Percentiles rank a stretch among this genome's conserved stretches.
Evolutionary conservation across 1,140 invertebrate species (phyloP).

Genomic region (Popillia japonica): DNA sequence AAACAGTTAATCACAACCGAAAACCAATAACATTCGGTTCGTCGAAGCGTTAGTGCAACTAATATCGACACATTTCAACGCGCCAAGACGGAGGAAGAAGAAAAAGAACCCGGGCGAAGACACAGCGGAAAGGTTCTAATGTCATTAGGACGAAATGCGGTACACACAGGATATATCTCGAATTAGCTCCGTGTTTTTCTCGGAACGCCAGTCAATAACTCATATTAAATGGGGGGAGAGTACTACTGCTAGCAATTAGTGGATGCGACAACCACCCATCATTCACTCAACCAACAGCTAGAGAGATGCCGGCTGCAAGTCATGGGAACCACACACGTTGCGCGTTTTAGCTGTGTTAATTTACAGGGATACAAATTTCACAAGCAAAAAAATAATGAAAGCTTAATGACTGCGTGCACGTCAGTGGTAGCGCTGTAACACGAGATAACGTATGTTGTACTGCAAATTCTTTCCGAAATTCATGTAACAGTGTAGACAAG

Average conservation of each 20-base stretch:
- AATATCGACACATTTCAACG: slow-evolving; percentile 26
- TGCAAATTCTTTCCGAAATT: too few species aligned
- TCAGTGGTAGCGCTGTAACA: background rate
- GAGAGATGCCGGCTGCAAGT: background rate
- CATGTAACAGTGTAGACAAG: too few species aligned
- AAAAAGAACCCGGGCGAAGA: background rate
- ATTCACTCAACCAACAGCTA: background rate
- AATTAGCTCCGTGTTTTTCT: background rate
- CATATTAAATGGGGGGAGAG: slow-evolving; percentile 12
- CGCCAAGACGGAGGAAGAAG: background rate
- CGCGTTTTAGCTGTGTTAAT: background rate
- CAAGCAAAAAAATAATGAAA: background rate
- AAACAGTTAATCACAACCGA: slow-evolving; percentile 33
- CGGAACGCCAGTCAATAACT: slow-evolving; percentile 16
- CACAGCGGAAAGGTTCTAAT: slow-evolving; percentile 17
- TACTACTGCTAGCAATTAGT: slow-evolving; percentile 9
- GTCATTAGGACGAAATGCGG: slow-evolving; percentile 22
- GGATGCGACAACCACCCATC: slow-evolving; percentile 25
- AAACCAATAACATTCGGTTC: slow-evolving; percentile 24
- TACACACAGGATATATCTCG: background rate
- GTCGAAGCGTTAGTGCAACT: slow-evolving; percentile 18
- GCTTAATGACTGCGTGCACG: background rate
- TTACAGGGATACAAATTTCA: slow-evolving; percentile 24
- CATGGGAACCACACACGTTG: slow-evolving; percentile 18
- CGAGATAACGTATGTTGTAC: background rate